Percentiles rank a stretch among this genome's conserved stretches.
Evolutionary conservation across 1,140 invertebrate genomes (phyloP).

Genomic region (Orussus abietinus): DNA sequence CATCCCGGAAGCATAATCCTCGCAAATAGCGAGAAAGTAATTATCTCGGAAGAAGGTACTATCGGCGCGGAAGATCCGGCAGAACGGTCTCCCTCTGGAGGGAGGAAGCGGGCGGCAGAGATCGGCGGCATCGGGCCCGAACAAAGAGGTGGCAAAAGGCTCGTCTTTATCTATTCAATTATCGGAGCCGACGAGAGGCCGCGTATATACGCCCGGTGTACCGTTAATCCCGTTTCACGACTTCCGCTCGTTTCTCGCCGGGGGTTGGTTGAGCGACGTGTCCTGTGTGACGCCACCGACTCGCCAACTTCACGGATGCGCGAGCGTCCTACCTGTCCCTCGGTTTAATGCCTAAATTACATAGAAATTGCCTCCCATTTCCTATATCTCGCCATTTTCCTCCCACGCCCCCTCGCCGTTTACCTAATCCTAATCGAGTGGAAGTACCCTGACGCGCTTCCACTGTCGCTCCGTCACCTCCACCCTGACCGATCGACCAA

Average conservation of each 20-base stretch:
- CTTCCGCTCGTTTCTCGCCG: constrained; percentile 53
- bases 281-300: constrained; percentile 49
- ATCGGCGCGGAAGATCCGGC: too few species aligned
- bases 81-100: too few species aligned
- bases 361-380: constrained; percentile 27
- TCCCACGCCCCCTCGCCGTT: neutral
- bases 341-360: constrained; percentile 40
- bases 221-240: constrained; percentile 52
- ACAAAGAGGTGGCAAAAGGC: constrained; percentile 22
- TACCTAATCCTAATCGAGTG: too few species aligned
- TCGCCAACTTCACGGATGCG: constrained; percentile 30
- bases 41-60: too few species aligned
- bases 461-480: neutral
- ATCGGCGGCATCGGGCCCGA: constrained; percentile 16
- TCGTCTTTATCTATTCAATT: constrained; percentile 53
- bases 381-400: constrained; percentile 12
- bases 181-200: constrained; percentile 38
- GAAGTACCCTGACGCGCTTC: neutral
- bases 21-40: too few species aligned
- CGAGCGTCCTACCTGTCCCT: constrained; percentile 22
- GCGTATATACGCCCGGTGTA: constrained; percentile 25
- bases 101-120: neutral
- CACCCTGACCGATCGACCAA: too few species aligned
- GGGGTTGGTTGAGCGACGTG: constrained; percentile 49
- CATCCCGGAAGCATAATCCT: too few species aligned